Evolutionary conservation across 2,797 vertebrate genomes (phyloP).

Genomic region (Ispidina lecontei): DNA sequence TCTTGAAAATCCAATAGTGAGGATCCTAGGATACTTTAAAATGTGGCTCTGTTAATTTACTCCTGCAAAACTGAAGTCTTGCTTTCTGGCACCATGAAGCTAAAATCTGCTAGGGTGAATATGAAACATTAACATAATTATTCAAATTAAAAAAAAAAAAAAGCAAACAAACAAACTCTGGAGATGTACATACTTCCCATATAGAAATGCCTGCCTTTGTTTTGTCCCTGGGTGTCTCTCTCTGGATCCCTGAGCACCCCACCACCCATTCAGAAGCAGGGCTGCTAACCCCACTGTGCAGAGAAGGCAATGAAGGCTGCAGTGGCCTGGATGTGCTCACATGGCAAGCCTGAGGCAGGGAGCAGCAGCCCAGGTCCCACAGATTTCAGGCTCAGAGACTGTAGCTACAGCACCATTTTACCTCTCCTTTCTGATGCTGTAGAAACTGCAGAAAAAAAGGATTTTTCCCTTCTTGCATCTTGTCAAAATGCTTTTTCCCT

Average conservation of each 20-base stretch:
- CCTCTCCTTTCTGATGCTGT: background rate
- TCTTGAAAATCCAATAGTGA: background rate
- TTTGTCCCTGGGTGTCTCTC: background rate
- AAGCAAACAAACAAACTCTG: background rate
- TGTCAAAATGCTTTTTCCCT: background rate
- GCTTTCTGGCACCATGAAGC: background rate
- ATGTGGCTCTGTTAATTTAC: background rate
- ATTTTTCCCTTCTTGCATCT: background rate
- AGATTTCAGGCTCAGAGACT: background rate
- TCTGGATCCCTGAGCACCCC: background rate
- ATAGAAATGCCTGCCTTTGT: background rate
- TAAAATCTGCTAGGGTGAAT: background rate
- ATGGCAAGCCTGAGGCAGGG: background rate
- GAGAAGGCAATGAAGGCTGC: background rate
- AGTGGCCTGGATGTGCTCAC: background rate
- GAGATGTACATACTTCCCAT: background rate
- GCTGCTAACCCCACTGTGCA: background rate
- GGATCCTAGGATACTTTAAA: background rate
- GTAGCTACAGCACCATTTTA: background rate
- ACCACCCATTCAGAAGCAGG: background rate
- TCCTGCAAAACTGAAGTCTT: background rate
- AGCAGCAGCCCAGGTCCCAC: background rate
- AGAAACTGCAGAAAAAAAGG: background rate
- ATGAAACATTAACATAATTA: background rate
- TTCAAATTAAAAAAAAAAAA: background rate